Base-by-base conservation (phyloP, 2,888 invertebrate species). In the Xestobium rufovillosum region DNA sequence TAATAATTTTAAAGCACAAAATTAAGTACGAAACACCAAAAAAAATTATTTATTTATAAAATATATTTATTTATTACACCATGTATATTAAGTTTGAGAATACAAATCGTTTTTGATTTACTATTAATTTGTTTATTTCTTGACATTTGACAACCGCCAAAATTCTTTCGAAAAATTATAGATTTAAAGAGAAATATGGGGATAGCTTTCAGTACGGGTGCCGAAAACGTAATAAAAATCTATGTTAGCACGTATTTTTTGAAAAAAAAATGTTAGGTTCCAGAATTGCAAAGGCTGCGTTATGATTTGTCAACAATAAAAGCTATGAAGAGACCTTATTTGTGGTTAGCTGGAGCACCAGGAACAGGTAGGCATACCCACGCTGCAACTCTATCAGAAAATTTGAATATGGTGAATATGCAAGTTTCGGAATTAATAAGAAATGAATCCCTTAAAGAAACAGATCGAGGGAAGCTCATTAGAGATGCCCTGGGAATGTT, bases 401-500 rank as follows among this genome's bases (percentile, higher is more conserved):
- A 50, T 34, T 47, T 53, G 26, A 49, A 47, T 26, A 51, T 48
- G 27, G 47, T 48, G 15, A 38, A 50, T 14, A 48, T 56, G 12
- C 43, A 41, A 26, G 42, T 53, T 0, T 69, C 70, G 0, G 70
- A 71, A 41, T 59, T 75, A 49, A 60, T 74, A 19, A 53, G 70
- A 11, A 51, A 59, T 0, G 73, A 75, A 51, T 65, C 69, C 0
- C 54, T 47, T 25, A 69, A 66, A 44, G 71, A 71, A 28, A 71
- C 73, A 0, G 62, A 70, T 3, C 60, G 74, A 26, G 74, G 72
- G 4, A 56, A 66, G 6, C 52, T 68, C 4, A 63, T 75, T 29
- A 68, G 70, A 12, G 69, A 72, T 32, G 68, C 66, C 45, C 42
- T 73, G 31, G 59, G 62, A 13, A 63, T 65, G 1, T 63, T 63